Base-by-base conservation (phyloP, 2,888 invertebrate species). In the Drosophila bunnanda region DNA sequence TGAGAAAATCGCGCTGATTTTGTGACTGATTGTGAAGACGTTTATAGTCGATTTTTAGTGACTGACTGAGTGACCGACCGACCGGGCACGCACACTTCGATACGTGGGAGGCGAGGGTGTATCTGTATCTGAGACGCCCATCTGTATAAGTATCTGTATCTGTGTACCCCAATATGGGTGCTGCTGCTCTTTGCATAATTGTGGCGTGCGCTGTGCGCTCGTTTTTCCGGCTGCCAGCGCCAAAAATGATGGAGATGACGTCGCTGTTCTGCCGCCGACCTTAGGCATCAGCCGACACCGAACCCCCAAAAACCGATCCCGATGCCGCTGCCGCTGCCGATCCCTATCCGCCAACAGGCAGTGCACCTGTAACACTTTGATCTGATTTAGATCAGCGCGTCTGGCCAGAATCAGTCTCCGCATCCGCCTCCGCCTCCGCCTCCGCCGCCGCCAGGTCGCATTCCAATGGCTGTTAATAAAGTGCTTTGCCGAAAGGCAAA, bases 31-130 rank as follows among this genome's bases (percentile, higher is more conserved):
- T 88, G 88, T 88, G 84, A 86, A 77, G 77, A 84, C 78, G 80
- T 88, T 88, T 89, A 89, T 89, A 89, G 89, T 79, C 86, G 89
- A 82, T 89, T 86, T 88, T 78, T 84, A 88, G 87, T 88, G 84
- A 84, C 82, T 83, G 77, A 78, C 73, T 77, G 75, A 76, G 72
- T 68, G 73, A 65, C 56, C 70, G 67, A 66, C 74, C 50, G 64
- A 53, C 52, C 69, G 34, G 34, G 22, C 30, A 52, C 43, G 25
- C 61, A 36, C 39, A 36, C 22, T 28, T 34, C 44, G 55, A 32
- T 36, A 15, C 39, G 52, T 39, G 36, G 41, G 39, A 48, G 50
- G 62, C 55, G 56, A 57, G 41, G 48, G 52, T 48, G 54, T 44
- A 41, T 48, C 38, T 43, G 17, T 52, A 39, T 59, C 43, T 62